Evolutionary conservation across 1,140 invertebrate genomes (phyloP).

Genomic region (Neodiprion virginianus): DNA sequence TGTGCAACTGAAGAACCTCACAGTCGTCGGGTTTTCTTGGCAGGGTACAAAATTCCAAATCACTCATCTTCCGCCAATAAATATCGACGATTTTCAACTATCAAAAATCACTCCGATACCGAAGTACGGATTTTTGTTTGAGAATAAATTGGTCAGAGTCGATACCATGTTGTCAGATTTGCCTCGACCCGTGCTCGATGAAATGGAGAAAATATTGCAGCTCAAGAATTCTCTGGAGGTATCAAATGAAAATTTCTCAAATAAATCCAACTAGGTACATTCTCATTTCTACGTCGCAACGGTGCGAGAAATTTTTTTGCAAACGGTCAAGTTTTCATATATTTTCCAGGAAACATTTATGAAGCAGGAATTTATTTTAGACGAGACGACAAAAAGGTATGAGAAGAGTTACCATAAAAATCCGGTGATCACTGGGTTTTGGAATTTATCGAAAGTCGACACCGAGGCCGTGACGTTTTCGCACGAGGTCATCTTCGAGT

Average conservation of each 20-base stretch:
- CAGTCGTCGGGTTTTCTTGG: slow-evolving; percentile 40
- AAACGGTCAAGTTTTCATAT: neutral
- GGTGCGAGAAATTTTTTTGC: neutral
- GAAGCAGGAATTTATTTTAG: slow-evolving; percentile 36
- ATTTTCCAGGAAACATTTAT: slow-evolving; percentile 32
- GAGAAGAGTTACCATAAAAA: slow-evolving; percentile 30
- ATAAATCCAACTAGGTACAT: neutral
- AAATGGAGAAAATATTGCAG: slow-evolving; percentile 32
- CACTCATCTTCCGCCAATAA: slow-evolving; percentile 29
- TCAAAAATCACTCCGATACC: slow-evolving; percentile 38
- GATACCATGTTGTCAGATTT: slow-evolving; percentile 29
- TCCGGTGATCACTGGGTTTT: slow-evolving; percentile 26
- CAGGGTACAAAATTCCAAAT: slow-evolving; percentile 34
- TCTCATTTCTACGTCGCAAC: neutral
- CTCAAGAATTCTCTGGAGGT: slow-evolving; percentile 35
- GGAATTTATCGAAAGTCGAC: slow-evolving; percentile 29
- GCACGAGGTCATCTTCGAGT: slow-evolving; percentile 22
- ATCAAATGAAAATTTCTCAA: neutral
- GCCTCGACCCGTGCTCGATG: slow-evolving; percentile 22
- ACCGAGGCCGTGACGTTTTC: slow-evolving; percentile 20
- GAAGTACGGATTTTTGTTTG: slow-evolving; percentile 41
- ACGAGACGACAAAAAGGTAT: slow-evolving; percentile 25
- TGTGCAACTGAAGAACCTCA: slow-evolving; percentile 40
- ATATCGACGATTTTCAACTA: slow-evolving; percentile 38
- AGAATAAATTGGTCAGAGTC: slow-evolving; percentile 37